Percentiles rank a stretch among this genome's conserved stretches.
Conservation (phyloP, 2,113 vertebrate species). For the Oryctolagus cuniculus region DNA sequence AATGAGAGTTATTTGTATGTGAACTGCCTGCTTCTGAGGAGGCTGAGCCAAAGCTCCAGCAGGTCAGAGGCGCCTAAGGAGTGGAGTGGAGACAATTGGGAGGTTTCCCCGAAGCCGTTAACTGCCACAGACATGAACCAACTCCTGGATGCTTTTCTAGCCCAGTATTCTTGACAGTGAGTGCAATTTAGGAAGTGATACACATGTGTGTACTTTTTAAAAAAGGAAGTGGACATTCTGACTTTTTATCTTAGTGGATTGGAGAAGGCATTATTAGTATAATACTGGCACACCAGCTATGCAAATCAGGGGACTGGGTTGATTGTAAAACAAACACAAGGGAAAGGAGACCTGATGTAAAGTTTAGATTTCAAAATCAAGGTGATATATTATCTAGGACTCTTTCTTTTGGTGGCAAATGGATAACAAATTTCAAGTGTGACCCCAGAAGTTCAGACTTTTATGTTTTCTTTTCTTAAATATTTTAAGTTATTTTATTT, state of each 20-base stretch:
- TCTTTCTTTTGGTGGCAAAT: not conserved
- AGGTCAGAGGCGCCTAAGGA: not conserved
- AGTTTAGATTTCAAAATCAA: conserved; percentile 22
- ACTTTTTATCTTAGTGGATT: conserved; percentile 54
- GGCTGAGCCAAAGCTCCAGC: too few species aligned
- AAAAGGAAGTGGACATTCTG: conserved; percentile 73
- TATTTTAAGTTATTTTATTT: too few species aligned
- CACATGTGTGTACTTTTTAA: conserved; percentile 61
- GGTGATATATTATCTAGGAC: not conserved
- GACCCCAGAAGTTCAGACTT: not conserved
- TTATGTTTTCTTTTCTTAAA: not conserved
- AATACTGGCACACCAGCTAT: conserved; percentile 61
- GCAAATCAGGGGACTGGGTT: conserved; percentile 68
- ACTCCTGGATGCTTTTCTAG: conserved; percentile 18
- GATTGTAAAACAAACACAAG: conserved; percentile 56
- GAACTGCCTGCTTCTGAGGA: conserved; percentile 15
- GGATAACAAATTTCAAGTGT: not conserved
- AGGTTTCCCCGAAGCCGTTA: not conserved
- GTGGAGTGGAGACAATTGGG: not conserved
- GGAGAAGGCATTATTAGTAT: conserved; percentile 41
- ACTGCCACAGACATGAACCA: not conserved
- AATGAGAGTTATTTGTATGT: not conserved
- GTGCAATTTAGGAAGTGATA: conserved; percentile 74
- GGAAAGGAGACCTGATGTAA: not conserved
- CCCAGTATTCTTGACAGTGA: conserved; percentile 44